A percentile compares a stretch with the other conserved stretches of the same genome.
phyloP scores from a whole-genome alignment of 2,888 invertebrate species.

The Melieria picta region DNA sequence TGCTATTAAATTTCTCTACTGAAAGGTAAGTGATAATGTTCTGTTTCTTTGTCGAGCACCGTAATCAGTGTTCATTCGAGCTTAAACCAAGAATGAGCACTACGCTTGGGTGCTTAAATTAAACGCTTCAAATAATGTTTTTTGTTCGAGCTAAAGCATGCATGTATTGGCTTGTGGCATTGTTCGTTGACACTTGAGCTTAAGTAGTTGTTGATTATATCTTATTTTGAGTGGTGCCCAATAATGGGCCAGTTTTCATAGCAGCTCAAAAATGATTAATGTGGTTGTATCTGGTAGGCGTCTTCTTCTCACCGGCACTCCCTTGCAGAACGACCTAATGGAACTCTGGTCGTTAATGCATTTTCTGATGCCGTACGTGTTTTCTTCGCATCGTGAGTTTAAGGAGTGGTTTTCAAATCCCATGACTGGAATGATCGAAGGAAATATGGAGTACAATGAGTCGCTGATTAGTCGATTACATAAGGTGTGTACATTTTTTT shows the following conservation, averaged over 20 bases:
- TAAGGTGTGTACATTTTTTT: slow-evolving; percentile 71
- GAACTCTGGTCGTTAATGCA: slow-evolving; percentile 99
- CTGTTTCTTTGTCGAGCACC: slow-evolving; percentile 39
- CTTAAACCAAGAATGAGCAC: slow-evolving; percentile 57
- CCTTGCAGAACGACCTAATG: slow-evolving; percentile 95
- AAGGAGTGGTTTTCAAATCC: slow-evolving; percentile 99
- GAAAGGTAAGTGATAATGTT: slow-evolving; percentile 74
- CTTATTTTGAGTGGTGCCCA: neutral
- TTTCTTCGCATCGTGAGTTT: slow-evolving; percentile 95
- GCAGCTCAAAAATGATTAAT: neutral
- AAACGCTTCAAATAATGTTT: slow-evolving; percentile 13
- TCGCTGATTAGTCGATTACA: slow-evolving; percentile 88
- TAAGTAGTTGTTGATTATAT: neutral
- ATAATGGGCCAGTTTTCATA: too few species aligned
- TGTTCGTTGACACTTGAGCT: slow-evolving; percentile 8
- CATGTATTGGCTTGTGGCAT: slow-evolving; percentile 21
- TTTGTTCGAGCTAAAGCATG: slow-evolving; percentile 3
- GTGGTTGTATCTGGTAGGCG: slow-evolving; percentile 71
- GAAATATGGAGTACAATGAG: slow-evolving; percentile 90
- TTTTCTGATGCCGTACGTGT: slow-evolving; percentile 97
- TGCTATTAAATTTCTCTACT: slow-evolving; percentile 92
- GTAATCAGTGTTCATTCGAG: slow-evolving; percentile 60
- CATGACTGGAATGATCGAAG: slow-evolving; percentile 95
- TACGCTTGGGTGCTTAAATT: slow-evolving; percentile 62
- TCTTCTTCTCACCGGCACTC: slow-evolving; percentile 91